Conservation (phyloP, 92 coral and sea anemone species). For the Siderastrea siderea region DNA sequence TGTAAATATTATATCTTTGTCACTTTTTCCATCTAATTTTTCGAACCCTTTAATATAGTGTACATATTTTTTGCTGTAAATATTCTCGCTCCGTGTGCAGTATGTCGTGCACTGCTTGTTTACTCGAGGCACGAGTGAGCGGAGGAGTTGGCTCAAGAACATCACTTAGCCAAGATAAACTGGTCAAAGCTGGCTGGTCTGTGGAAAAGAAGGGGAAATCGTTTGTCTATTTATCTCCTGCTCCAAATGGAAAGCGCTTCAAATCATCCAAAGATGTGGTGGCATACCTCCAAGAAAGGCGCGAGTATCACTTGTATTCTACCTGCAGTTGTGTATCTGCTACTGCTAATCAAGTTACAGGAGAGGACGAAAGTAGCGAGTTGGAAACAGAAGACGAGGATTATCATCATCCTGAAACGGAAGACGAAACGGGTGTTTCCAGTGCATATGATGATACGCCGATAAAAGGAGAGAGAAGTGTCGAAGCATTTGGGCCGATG, state of each 20-base stretch:
- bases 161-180: background rate
- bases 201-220: background rate
- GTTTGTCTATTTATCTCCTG: background rate
- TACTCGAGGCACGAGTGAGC: background rate
- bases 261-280: constrained; percentile 1
- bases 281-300: background rate
- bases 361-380: background rate
- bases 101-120: background rate
- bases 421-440: background rate
- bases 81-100: background rate
- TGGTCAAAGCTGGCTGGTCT: background rate
- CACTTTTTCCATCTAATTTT: background rate
- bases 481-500: background rate
- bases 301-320: background rate
- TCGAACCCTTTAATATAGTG: background rate
- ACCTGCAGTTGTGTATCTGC: background rate
- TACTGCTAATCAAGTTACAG: background rate
- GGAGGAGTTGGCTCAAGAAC: constrained; percentile 14
- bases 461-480: background rate
- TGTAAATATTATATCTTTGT: background rate
- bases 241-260: background rate
- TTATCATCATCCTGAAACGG: background rate
- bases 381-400: background rate
- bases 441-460: constrained; percentile 4
- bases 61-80: background rate